These are phyloP conservation scores for Quiscalus mexicanus DNA, from an alignment of 2,113 vertebrate species.

Conservation along the genomic window DNA sequence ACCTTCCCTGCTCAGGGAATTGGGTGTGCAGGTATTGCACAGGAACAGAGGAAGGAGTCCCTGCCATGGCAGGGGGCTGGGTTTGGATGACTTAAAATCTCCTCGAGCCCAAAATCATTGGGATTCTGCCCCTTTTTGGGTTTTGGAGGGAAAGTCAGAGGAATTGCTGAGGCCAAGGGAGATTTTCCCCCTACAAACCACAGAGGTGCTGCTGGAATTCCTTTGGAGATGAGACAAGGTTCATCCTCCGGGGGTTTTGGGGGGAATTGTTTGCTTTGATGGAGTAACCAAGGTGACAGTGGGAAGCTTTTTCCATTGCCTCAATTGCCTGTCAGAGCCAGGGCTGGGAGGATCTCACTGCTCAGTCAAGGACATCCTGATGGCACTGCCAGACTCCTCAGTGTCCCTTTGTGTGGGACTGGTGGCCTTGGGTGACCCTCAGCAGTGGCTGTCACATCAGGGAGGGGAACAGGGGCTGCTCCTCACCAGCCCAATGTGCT, in stretches of 20 bases:
- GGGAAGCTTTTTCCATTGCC: background rate
- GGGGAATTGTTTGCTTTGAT: background rate
- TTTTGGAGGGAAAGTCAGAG: background rate
- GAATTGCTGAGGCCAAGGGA: background rate
- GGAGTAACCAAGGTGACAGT: background rate
- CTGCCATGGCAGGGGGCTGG: background rate
- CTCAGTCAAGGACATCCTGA: slow-evolving; percentile 34
- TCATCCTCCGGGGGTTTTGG: background rate
- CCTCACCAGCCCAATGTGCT: background rate
- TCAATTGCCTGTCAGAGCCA: background rate
- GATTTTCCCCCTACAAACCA: background rate
- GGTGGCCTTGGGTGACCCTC: slow-evolving; percentile 37
- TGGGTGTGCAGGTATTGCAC: accelerated
- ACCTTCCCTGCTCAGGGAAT: background rate
- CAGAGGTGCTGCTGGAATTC: background rate
- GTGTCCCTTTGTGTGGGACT: slow-evolving; percentile 46
- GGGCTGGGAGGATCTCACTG: background rate
- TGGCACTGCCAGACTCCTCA: slow-evolving; percentile 35
- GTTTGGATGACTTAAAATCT: background rate
- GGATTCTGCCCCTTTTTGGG: accelerated
- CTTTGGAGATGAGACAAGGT: accelerated
- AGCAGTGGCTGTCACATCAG: background rate
- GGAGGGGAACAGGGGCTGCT: background rate
- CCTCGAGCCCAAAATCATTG: no score
- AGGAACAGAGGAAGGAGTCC: background rate